Evolutionary conservation across 2,797 vertebrate genomes (phyloP), one percentile per base, ranked within the genome.

Genomic region (Hylomyscus alleni): DNA sequence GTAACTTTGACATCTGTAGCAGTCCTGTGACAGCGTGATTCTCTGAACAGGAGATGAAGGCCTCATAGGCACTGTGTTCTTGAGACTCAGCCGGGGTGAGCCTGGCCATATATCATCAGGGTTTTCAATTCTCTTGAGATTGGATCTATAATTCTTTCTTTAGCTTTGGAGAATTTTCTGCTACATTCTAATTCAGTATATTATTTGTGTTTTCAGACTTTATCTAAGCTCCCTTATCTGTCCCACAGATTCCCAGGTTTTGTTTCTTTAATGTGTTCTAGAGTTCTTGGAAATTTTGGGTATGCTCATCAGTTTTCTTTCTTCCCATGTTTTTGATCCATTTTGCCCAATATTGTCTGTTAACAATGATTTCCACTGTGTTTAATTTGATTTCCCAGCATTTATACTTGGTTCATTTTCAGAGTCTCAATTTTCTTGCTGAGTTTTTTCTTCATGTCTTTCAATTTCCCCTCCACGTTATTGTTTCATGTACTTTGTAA

Each of bases 401-500:
- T 73, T 69, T 52, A 54, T 87, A 72, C 73, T 40, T 87, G 67
- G n/a, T 87, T 40, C 50, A 54, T 73, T 87, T 73, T 73, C 67
- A 54, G 47, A 69, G 47, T 87, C 85, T 54, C 85, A 72, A 29
- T 40, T 72, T 87, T 54, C 34, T 87, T 87, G 82, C 82, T 85
- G 60, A 47, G 82, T 65, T 84, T 69, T 69, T 86, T 52, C 62
- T 52, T 86, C 58, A 47, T 26, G n/a, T 4, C 78, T 83, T 62
- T 62, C 3, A 31, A 83, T 29, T 62, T 83, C 26, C 8, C 8
- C 7, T 83, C 4, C 58, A 83, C 31, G 37, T 44, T 62, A 60
- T 6, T 83, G n/a, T 62, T 44, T 44, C 26, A 15, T 6, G 24
- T 13, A 62, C 26, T 44, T 29, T 52, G 31, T 22, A 50, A 69